These are phyloP conservation scores for Ochropleura plecta DNA, from an alignment of 2,888 invertebrate genomes.

Conservation along the genomic window DNA sequence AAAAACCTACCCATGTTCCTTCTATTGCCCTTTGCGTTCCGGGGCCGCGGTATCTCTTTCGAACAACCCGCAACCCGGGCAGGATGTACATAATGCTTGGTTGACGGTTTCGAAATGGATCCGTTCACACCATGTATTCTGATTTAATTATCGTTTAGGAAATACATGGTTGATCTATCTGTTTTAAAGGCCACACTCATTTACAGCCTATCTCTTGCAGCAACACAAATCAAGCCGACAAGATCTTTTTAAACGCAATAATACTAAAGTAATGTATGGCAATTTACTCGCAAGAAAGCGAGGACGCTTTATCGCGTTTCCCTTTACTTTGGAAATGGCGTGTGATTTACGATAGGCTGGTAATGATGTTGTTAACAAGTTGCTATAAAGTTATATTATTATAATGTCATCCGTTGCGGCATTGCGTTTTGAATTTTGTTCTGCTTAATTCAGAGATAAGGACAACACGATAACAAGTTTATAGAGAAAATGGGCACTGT, in stretches of 20 bases:
- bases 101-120: background rate
- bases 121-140: background rate
- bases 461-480: no score
- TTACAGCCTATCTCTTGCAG: slow-evolving; percentile 48
- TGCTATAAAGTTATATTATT: slow-evolving; percentile 61
- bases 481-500: no score
- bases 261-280: slow-evolving; percentile 63
- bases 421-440: slow-evolving; percentile 40
- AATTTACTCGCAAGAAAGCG: slow-evolving; percentile 63
- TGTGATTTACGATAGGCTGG: slow-evolving; percentile 65
- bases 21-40: no score
- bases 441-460: slow-evolving; percentile 32
- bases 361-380: slow-evolving; percentile 70
- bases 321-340: slow-evolving; percentile 60
- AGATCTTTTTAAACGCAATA: slow-evolving; percentile 66
- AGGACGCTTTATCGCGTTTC: slow-evolving; percentile 60
- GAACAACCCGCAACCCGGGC: no score
- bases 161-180: slow-evolving; percentile 35
- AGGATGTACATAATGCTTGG: background rate
- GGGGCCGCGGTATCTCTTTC: no score
- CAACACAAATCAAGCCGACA: slow-evolving; percentile 62
- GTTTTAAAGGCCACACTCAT: slow-evolving; percentile 26
- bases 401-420: slow-evolving; percentile 36
- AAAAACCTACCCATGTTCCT: no score
- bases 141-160: background rate